Evolutionary conservation across 2,888 invertebrate species (phyloP).

Genomic region (Drosophila planitibia): DNA sequence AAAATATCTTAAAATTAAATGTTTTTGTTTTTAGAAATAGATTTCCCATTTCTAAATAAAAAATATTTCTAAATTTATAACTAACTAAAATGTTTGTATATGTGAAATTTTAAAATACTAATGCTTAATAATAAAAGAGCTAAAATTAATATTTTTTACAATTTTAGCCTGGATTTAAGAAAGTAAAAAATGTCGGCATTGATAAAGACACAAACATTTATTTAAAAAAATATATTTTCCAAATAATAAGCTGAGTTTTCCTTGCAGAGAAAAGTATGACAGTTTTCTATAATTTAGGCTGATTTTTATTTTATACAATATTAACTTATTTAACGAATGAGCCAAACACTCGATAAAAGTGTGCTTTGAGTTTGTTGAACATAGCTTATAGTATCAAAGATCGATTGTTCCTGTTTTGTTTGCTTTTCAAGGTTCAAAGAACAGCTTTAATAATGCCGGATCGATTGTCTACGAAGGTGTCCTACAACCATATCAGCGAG

Average conservation of each 20-base stretch:
- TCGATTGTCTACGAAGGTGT: conserved; percentile 17
- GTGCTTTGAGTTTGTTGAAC: not conserved
- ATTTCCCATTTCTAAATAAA: too few species aligned
- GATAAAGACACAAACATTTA: not conserved
- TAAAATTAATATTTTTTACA: too few species aligned
- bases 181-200: too few species aligned
- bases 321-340: not conserved
- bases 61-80: not conserved
- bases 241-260: not conserved
- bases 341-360: not conserved
- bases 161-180: too few species aligned
- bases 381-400: not conserved
- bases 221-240: not conserved
- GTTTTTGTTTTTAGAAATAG: not conserved
- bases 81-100: not conserved
- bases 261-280: too few species aligned
- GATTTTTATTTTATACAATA: not conserved
- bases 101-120: not conserved
- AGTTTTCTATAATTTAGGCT: not conserved
- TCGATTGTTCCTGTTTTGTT: not conserved
- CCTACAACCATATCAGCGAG: conserved; percentile 11
- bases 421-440: not conserved
- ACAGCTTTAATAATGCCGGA: not conserved
- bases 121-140: not conserved
- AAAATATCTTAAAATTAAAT: not conserved